Base-by-base conservation (phyloP, 1,140 invertebrate genomes). In the Ceratina japonica region DNA sequence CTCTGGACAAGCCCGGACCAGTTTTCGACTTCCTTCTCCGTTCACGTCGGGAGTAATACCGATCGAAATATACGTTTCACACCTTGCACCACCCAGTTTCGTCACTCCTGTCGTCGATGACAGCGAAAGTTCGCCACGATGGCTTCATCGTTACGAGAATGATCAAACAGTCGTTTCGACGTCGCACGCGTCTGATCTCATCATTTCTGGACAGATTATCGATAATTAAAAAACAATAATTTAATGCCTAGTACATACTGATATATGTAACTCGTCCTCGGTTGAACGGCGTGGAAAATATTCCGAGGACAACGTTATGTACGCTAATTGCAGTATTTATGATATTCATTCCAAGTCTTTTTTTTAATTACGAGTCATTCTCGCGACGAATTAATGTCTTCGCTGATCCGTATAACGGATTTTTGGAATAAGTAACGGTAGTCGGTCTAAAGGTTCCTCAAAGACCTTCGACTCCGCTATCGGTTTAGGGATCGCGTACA, bases 41-140 rank as follows among this genome's bases (percentile, higher is more conserved):
- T 59, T 65, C n/a, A 56, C 13, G 5, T 65, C 12, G 22, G 22
- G 27, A 51, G 49, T 71, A 62, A 61, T 49, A 63, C 16, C 27
- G 68, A 22, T 58, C 12, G 65, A 69, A 76, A 76, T 61, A 76
- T 61, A 69, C 13, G 16, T 63, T 72, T 63, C 59, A 70, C 75
- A 73, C 54, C 54, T 64, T 69, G 37, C 61, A 27, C 49, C 83
- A 72, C 79, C 83, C 79, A 85, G 52, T 85, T 85, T 85, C 83
- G 83, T 81, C 79, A 84, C 66, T 54, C 44, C 51, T 72, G n/a
- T 37, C 56, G 15, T 10, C 54, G 58, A 56, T 56, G 18, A 79
- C 61, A 70, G 71, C 65, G 83, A 85, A 85, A 84, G 83, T 84
- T 81, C 20, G 20, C 20, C 31, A 31, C 54, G n/a, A 79, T 74